Evolutionary conservation across 2,888 invertebrate genomes (phyloP).

Genomic region (Boloria selene): DNA sequence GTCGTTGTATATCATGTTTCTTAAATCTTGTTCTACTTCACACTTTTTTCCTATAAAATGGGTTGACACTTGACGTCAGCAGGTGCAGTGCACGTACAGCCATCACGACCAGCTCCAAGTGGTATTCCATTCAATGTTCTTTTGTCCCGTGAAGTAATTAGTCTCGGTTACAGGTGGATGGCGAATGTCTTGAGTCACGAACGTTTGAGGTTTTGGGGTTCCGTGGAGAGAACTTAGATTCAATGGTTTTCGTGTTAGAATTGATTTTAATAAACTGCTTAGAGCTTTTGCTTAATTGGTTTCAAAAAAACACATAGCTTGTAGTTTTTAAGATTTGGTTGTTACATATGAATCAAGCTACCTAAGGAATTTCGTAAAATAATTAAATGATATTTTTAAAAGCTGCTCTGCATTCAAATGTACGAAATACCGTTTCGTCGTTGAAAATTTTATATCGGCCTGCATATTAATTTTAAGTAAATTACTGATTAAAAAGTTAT

Average conservation of each 20-base stretch:
- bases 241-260: too few relatives aligned
- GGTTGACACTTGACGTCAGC: slow-evolving; percentile 26
- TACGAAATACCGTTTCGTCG: slow-evolving; percentile 7
- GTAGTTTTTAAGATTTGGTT: too few relatives aligned
- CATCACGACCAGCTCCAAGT: slow-evolving; percentile 46
- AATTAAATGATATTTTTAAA: background rate
- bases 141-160: slow-evolving; percentile 54
- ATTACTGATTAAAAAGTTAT: slow-evolving; percentile 30
- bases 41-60: slow-evolving; percentile 8
- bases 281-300: too few relatives aligned
- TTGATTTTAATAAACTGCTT: background rate
- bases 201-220: slow-evolving; percentile 20
- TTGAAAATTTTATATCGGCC: slow-evolving; percentile 7
- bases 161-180: slow-evolving; percentile 70
- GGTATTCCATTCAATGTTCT: slow-evolving; percentile 38
- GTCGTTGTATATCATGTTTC: background rate
- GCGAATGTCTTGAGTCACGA: slow-evolving; percentile 45
- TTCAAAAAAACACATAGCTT: too few relatives aligned
- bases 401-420: slow-evolving; percentile 6
- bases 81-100: slow-evolving; percentile 48
- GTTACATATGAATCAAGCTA: too few relatives aligned
- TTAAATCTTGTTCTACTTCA: slow-evolving; percentile 19
- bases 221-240: slow-evolving; percentile 9
- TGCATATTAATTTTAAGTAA: slow-evolving; percentile 16
- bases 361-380: slow-evolving; percentile 1